These are phyloP conservation scores for Leuctra nigra DNA, from an alignment of 2,888 invertebrate genomes.

Conservation along the genomic window DNA sequence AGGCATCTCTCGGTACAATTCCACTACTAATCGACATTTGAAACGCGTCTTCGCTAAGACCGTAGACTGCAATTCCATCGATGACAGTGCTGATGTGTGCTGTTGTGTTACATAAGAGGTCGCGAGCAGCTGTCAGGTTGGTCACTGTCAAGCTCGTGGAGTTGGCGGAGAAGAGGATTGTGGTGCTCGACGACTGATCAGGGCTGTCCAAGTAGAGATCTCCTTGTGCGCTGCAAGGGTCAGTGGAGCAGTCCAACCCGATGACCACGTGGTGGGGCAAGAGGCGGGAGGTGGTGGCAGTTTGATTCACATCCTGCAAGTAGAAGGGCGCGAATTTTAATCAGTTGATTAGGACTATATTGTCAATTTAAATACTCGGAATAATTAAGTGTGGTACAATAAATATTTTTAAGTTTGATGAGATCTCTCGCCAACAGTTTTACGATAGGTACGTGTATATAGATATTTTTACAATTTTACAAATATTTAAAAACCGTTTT, in stretches of 20 bases:
- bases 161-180: neutral
- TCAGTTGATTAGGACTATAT: too few species aligned
- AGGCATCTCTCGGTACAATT: neutral
- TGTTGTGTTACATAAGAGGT: neutral
- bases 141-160: neutral
- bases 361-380: too few species aligned
- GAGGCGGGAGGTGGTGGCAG: neutral
- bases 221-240: neutral
- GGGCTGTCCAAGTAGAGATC: neutral
- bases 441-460: too few species aligned
- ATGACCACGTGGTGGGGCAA: neutral
- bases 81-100: conserved; percentile 4
- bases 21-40: neutral
- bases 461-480: too few species aligned
- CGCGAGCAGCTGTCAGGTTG: neutral
- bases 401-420: too few species aligned
- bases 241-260: neutral
- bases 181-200: neutral
- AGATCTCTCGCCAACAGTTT: too few species aligned
- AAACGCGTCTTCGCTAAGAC: neutral
- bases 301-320: too few species aligned
- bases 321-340: too few species aligned
- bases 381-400: too few species aligned
- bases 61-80: neutral
- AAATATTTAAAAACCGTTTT: too few species aligned